Conservation (phyloP, 2,113 vertebrate species). For the Cochlearius cochlearius region DNA sequence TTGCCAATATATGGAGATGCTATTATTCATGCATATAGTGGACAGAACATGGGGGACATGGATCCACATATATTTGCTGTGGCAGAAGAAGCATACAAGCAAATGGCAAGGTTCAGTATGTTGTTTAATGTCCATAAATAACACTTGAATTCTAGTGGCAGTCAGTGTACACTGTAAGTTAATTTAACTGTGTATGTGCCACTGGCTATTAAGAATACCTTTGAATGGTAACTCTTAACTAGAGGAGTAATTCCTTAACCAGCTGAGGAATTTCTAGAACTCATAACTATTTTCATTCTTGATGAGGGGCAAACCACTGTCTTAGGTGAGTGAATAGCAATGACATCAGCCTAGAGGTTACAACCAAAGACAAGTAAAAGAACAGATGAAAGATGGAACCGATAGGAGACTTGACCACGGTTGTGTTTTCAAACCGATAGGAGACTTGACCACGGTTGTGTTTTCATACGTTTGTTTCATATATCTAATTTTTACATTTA, state of each 20-base stretch:
- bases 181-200: background rate
- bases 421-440: background rate
- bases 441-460: background rate
- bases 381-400: background rate
- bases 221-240: background rate
- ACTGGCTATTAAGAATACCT: background rate
- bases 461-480: background rate
- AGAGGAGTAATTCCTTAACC: background rate
- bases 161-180: background rate
- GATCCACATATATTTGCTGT: slow-evolving; percentile 99
- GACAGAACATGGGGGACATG: slow-evolving; percentile 98
- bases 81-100: slow-evolving; percentile 97
- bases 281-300: background rate
- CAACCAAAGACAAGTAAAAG: background rate
- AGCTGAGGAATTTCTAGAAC: background rate
- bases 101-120: slow-evolving; percentile 91
- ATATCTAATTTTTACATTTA: background rate
- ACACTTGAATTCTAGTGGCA: background rate
- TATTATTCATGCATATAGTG: slow-evolving; percentile 95
- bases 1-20: slow-evolving; percentile 93
- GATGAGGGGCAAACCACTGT: background rate
- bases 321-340: background rate
- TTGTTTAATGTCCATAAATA: background rate
- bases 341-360: background rate
- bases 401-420: background rate